Base-by-base conservation (phyloP, 37 sponge, comb jelly and placozoan genomes). In the Diacarnus erythraeanus region DNA sequence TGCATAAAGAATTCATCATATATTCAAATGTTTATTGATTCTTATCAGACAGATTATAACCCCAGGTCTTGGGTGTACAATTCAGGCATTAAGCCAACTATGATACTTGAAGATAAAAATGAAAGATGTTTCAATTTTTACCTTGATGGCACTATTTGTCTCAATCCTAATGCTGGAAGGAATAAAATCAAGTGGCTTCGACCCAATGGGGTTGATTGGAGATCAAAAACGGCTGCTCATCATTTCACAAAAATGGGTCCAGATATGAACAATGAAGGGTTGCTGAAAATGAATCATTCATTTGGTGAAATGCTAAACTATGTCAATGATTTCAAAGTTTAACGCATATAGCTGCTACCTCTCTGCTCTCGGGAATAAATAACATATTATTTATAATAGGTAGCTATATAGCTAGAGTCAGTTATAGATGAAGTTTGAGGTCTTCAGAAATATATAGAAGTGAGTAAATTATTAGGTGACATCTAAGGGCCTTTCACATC, bases 121-220 rank as follows among this genome's bases (percentile, higher is more conserved):
- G 4, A 27, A 69, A 34, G 6, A 6, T 69, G 71, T 38, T 69
- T 35, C 37, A 69, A 69, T 69, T 20, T 69, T 5, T 42, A 30
- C 6, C 31, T 72, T 21, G 47, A 43, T 17, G 54, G 42, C 10
- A 40, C 54, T 9, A 40, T 72, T 21, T 72, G 74, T 21, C 22
- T 15, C 2, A 15, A 22, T 5, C 74, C 54, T 43, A 72, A 42
- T 36, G 27, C 26, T 27, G 74, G 54, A n/a, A 26, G 42, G 27
- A 54, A 30, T 5, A 72, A 72, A 72, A 42, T 36, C 2, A 26
- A n/a, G 27, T 72, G 74, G 74, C 42, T 72, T 22, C 40, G 31
- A n/a, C 44, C 29, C 47, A 72, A 72, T 36, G 74, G 74, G 47
- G 74, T 72, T 29, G 29, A 33, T 3, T 72, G 74, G 74, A 72